Evolutionary conservation across 2,113 vertebrate genomes (phyloP).

Genomic region (Vombatus ursinus): DNA sequence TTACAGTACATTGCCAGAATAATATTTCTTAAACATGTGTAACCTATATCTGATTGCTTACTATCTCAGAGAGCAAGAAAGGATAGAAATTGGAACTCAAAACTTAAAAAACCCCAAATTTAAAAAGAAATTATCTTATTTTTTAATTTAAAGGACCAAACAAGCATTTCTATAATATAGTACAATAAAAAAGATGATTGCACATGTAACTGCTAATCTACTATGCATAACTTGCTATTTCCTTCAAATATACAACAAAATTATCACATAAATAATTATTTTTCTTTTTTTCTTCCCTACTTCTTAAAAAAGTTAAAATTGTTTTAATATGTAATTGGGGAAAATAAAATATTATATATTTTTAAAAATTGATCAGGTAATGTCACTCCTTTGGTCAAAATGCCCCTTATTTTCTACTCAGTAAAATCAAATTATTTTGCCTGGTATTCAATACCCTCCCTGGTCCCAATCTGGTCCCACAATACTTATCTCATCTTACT

Average conservation of each 20-base stretch:
- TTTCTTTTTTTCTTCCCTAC: too few species aligned
- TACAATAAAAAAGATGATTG: too few species aligned
- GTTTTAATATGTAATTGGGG: neutral
- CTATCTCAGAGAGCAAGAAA: neutral
- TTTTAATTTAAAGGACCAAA: too few species aligned
- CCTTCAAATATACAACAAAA: too few species aligned
- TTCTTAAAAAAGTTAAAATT: neutral
- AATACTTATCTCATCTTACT: neutral
- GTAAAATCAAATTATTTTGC: neutral
- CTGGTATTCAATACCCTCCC: neutral
- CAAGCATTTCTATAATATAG: too few species aligned
- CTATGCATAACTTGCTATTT: too few species aligned
- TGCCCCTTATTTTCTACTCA: neutral
- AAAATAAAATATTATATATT: too few species aligned
- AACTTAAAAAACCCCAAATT: too few species aligned
- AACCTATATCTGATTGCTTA: neutral
- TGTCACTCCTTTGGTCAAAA: neutral
- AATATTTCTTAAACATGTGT: neutral
- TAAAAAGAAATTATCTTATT: too few species aligned
- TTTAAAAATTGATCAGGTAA: neutral
- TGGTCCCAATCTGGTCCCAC: neutral
- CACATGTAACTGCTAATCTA: too few species aligned
- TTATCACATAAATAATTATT: too few species aligned
- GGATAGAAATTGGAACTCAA: neutral
- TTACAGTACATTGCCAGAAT: neutral